Base-by-base conservation (phyloP, 2,888 invertebrate species). In the Bedellia somnulentella region DNA sequence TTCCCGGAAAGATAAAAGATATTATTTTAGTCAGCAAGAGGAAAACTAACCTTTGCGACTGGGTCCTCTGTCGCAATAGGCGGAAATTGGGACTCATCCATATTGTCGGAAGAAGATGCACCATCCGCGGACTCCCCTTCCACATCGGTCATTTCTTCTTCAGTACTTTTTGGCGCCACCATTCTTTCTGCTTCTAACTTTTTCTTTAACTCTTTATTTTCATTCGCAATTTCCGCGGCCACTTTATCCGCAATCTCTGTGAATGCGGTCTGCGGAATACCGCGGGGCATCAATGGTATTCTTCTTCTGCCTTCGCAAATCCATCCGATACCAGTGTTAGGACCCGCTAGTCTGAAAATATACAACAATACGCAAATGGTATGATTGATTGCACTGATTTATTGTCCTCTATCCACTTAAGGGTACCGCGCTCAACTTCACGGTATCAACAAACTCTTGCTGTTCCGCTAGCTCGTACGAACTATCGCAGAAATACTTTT, bases 261-360 rank as follows among this genome's bases (percentile, higher is more conserved):
- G 53, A 89, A 88, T 22, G 87, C 86, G 4, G 93, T 92, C 51
- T 91, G 89, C 5, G 93, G 88, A 30, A 88, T 81, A n/a, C 87
- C 81, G 35, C 93, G 79, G 4, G 92, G 89, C 66, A 94, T 73
- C 27, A 93, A 68, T 2, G 94, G 93, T 45, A 92, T 83, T 36
- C 85, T 68, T 44, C 94, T 80, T 21, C 93, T 80, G 9, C 94
- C 94, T 64, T 94, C 94, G 42, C 88, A 82, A 39, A 87, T 82
- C 94, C 94, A 94, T 66, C 89, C 88, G 44, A 80, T 73, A 35
- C 79, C 77, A 35, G 85, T 83, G 52, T 83, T 81, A 29, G 83
- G 82, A 26, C 86, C 86, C 45, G 80, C 78, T 47, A 85, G 70
- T 50, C 83, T 83, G 52, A 32, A 42, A 43, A 35, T 29, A 18